Base-by-base conservation (phyloP, 2,888 invertebrate species). In the Blera fallax region DNA sequence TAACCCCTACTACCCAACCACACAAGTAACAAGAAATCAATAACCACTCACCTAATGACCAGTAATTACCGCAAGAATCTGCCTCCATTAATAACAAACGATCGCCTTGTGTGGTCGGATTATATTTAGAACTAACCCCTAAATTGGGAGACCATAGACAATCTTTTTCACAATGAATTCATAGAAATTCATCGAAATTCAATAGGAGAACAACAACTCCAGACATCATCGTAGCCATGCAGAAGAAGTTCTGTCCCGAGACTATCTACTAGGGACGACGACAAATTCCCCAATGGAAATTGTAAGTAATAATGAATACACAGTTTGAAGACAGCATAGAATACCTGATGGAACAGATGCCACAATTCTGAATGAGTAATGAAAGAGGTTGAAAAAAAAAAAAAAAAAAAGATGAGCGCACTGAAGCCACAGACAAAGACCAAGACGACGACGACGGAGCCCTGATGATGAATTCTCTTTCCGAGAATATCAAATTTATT, bases 401-500 rank as follows among this genome's bases (percentile, higher is more conserved):
- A 18, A 16, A 60, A 3, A n/a, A 11, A 40, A 40, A 24, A 45
- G 3, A 34, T 0, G n/a, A 56, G 21, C 6, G 11, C 27, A 52
- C n/a, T 48, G 11, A 62, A 72, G 60, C 8, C 58, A 56, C 34
- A 65, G 56, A 52, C 62, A 37, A 62, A 62, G 5, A 43, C 16
- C n/a, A 40, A 32, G 45, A 40, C 50, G 24, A 50, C 37, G 43
- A 40, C 40, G 27, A 78, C n/a, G 48, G 21, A 10, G 3, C 21
- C 18, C 48, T 14, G 60, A 48, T 27, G 56, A 79, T 67, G 54
- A 64, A 69, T 54, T 45, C 74, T 70, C 56, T 18, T 80, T 80
- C 64, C 43, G 34, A 80, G 84, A 84, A 84, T 80, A 84, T 84
- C 50, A 84, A 84, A 76, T 84, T 84, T 84, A 74, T 80, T 80